Evolutionary conservation across 2,888 invertebrate species (phyloP).

Genomic region (Machimus rusticus): DNA sequence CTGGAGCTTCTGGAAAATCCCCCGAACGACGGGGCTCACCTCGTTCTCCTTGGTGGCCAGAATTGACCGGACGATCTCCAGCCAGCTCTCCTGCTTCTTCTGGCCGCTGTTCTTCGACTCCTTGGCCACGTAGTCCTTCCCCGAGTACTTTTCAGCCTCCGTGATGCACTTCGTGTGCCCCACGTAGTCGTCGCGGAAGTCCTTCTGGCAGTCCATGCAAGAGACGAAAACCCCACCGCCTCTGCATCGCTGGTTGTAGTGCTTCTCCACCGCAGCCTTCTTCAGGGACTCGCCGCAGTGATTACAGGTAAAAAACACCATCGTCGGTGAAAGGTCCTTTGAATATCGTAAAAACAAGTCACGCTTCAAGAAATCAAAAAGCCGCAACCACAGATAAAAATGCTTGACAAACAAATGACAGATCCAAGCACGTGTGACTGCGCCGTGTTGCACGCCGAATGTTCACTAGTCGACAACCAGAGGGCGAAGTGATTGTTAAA

Average conservation of each 20-base stretch:
- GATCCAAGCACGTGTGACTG: neutral
- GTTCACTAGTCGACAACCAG: neutral
- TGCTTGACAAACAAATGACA: neutral
- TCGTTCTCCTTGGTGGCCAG: constrained; percentile 56
- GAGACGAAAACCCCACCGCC: constrained; percentile 74
- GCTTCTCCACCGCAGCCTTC: constrained; percentile 91
- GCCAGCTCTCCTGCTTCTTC: constrained; percentile 85
- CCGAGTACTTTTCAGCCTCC: constrained; percentile 88
- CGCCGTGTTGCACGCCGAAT: neutral
- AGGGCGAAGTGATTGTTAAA: neutral
- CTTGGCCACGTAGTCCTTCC: constrained; percentile 77
- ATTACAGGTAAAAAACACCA: constrained; percentile 96
- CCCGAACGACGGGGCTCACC: constrained; percentile 64
- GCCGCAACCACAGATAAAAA: neutral
- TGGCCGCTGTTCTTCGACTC: constrained; percentile 81
- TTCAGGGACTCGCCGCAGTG: constrained; percentile 90
- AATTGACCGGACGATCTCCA: constrained; percentile 59
- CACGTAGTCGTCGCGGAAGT: constrained; percentile 81
- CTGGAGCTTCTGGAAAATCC: constrained; percentile 73
- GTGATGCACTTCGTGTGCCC: constrained; percentile 85
- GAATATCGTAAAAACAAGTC: neutral
- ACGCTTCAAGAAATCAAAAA: neutral
- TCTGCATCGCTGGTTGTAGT: constrained; percentile 78
- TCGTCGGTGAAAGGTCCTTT: constrained; percentile 57
- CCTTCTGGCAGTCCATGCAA: constrained; percentile 93